These are phyloP conservation scores for Taenioides sp. DNA, from an alignment of 2,797 vertebrate genomes.

Conservation along the genomic window DNA sequence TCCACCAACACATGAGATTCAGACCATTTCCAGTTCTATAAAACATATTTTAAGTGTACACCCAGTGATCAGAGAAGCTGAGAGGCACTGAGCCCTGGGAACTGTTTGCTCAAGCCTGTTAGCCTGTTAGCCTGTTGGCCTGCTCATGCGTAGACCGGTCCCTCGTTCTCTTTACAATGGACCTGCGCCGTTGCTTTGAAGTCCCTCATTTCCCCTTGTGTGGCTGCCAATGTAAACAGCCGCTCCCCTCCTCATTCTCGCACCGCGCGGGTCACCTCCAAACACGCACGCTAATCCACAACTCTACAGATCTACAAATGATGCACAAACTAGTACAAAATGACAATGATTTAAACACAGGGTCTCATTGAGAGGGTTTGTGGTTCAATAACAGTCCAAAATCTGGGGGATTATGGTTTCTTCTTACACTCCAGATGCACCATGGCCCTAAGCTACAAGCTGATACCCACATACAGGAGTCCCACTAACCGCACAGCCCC, in stretches of 20 bases:
- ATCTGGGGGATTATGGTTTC: slow-evolving; percentile 54
- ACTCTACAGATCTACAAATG: slow-evolving; percentile 41
- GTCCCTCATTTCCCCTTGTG: slow-evolving; percentile 81
- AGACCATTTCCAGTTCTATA: not conserved
- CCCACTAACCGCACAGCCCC: slow-evolving; percentile 28
- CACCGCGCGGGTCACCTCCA: slow-evolving; percentile 72
- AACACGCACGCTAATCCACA: slow-evolving; percentile 36
- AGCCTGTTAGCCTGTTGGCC: slow-evolving; percentile 63
- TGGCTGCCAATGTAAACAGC: slow-evolving; percentile 83
- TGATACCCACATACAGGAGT: slow-evolving; percentile 49
- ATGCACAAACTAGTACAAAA: slow-evolving; percentile 5
- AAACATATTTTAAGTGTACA: not conserved
- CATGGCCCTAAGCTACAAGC: slow-evolving; percentile 78
- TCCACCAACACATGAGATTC: too few species aligned
- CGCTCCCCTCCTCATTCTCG: slow-evolving; percentile 60
- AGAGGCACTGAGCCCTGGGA: slow-evolving; percentile 39
- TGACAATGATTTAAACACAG: not conserved
- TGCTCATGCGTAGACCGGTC: slow-evolving; percentile 69
- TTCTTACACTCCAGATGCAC: slow-evolving; percentile 74
- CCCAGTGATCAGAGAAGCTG: not conserved
- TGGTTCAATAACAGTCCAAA: slow-evolving; percentile 1
- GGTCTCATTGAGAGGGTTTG: slow-evolving; percentile 20
- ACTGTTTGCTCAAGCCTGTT: slow-evolving; percentile 62
- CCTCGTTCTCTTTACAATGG: slow-evolving; percentile 69
- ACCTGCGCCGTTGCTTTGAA: slow-evolving; percentile 83